Evolutionary conservation across 2,888 invertebrate genomes (phyloP).

Genomic region (Oligia fasciuncula): DNA sequence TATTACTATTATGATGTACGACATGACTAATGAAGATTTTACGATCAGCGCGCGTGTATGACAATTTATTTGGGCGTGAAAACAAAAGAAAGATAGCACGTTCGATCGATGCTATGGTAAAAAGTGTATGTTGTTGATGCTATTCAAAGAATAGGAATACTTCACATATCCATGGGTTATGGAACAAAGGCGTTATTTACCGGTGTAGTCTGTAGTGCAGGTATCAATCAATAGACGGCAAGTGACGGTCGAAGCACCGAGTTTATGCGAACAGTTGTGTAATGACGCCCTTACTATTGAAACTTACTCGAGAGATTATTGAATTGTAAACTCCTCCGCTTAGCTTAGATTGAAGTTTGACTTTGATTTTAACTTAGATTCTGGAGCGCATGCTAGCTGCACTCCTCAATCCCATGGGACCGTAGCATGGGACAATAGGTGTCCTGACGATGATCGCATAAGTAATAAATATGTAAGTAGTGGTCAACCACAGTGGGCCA

Average conservation of each 20-base stretch:
- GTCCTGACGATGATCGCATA: neutral
- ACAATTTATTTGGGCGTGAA: neutral
- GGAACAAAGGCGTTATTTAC: conserved; percentile 39
- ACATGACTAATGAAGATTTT: no score
- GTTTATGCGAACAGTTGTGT: conserved; percentile 60
- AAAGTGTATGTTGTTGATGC: neutral
- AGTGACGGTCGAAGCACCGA: conserved; percentile 55
- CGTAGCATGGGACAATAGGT: neutral
- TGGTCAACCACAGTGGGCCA: no score
- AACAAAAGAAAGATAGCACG: neutral
- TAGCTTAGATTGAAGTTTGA: neutral
- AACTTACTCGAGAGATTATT: conserved; percentile 33
- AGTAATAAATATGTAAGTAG: neutral
- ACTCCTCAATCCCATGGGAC: neutral
- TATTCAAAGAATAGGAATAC: conserved; percentile 6
- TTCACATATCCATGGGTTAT: conserved; percentile 6
- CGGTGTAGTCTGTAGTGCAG: conserved; percentile 14
- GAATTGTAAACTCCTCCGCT: neutral
- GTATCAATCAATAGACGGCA: conserved; percentile 57
- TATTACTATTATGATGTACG: neutral
- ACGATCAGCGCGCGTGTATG: neutral
- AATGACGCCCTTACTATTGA: conserved; percentile 44
- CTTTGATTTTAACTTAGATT: neutral
- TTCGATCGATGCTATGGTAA: no score
- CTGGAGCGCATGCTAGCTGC: neutral